Percentiles rank a stretch among this genome's conserved stretches.
These are phyloP conservation scores for Diadumene lineata DNA, from an alignment of 92 coral and sea anemone species.

Conservation along the genomic window DNA sequence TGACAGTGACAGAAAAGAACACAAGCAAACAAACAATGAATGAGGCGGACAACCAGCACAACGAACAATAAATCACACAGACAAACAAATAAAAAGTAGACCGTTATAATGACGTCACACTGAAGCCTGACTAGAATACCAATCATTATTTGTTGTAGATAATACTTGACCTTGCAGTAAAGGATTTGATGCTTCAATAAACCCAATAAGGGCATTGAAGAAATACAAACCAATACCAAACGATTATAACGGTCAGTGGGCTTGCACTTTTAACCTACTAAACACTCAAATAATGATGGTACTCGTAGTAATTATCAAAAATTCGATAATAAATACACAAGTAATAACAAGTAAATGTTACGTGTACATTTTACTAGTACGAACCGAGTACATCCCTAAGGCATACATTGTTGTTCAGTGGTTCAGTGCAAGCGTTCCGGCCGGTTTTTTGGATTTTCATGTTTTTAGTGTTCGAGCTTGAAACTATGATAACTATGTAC, in stretches of 20 bases:
- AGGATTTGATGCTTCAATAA: background rate
- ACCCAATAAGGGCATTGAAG: no score
- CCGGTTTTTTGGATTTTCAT: no score
- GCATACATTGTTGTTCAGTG: background rate
- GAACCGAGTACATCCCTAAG: background rate
- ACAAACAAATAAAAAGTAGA: background rate
- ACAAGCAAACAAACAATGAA: no score
- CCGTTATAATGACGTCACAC: background rate
- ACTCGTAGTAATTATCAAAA: no score
- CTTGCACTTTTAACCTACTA: no score
- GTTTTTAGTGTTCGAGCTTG: background rate
- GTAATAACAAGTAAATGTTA: no score
- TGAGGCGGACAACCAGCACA: no score
- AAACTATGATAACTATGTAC: slow-evolving; percentile 7
- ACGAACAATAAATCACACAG: no score
- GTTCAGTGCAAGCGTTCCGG: background rate
- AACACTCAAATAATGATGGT: no score
- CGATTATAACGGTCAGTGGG: background rate
- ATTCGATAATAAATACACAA: no score
- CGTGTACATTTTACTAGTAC: background rate
- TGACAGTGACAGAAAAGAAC: no score
- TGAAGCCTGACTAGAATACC: background rate
- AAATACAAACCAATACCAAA: no score
- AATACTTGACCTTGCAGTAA: background rate
- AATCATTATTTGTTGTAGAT: background rate